Evolutionary conservation across 2,797 vertebrate genomes (phyloP), one percentile per base, ranked within the genome.

Genomic region (Hoplostethus mediterraneus): DNA sequence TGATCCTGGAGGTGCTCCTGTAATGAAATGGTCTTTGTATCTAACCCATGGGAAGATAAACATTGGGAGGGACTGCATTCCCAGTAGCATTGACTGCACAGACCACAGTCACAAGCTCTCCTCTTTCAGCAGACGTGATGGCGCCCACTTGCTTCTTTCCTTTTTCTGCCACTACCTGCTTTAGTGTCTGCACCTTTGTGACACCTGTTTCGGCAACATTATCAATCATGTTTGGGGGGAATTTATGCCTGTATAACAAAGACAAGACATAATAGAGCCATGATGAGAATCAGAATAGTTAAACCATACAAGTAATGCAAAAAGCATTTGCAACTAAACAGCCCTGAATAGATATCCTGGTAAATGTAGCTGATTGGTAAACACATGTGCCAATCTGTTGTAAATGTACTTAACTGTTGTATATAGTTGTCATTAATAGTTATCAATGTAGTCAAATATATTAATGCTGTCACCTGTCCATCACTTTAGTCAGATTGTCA

Each of bases 1-100:
- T 33, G 77, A 68, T 68, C 68, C 68, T 71, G 62, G 44, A 63
- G 72, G 65, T 73, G 73, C 70, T 79, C 77, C 62, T 51, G 36
- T 62, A 16, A 82, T 52, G 44, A 76, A 79, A 2, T 52, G 10
- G 17, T 79, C 55, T 31, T 76, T 81, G 48, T 66, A 73, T 47
- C 67, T 76, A 38, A 38, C 36, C 36, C 36, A 7, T 38, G 36
- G 36, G 36, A 38, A 38, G 8, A 38, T 9, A 38, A 38, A 38
- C 36, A 38, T 38, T 38, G 36, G 5, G 36, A 38, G 36, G 36
- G 36, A 36, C 7, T 4, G 8, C 36, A 38, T 38, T 38, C 7
- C 33, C 33, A 36, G 4, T 5, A 5, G 33, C 33, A 36, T 36
- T 7, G 33, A 36, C 7, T 5, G 33, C 33, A 36, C 33, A 36